phyloP scores from a whole-genome alignment of 2,888 invertebrate genomes.

The Luperina nickerlii region DNA sequence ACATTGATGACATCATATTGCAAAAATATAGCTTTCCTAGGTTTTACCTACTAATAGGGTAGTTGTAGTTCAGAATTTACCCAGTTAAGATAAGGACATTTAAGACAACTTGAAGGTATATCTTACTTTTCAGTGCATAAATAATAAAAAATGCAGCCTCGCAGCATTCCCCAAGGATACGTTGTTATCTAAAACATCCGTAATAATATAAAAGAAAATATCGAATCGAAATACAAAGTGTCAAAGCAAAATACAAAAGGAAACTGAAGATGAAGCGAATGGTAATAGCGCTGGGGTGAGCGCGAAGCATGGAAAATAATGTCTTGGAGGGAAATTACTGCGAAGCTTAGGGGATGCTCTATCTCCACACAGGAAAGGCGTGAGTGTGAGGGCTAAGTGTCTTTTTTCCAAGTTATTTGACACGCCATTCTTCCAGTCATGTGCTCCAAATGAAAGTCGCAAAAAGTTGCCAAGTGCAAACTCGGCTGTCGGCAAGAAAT shows the following conservation, averaged over 20 bases:
- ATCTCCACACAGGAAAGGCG: slow-evolving; percentile 74
- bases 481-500: slow-evolving; percentile 70
- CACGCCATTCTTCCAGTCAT: slow-evolving; percentile 73
- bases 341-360: slow-evolving; percentile 74
- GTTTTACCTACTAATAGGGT: neutral
- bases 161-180: slow-evolving; percentile 6
- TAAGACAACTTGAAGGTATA: neutral
- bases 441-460: slow-evolving; percentile 68
- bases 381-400: slow-evolving; percentile 83
- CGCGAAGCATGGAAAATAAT: slow-evolving; percentile 81
- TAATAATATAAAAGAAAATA: slow-evolving; percentile 61
- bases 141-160: slow-evolving; percentile 19
- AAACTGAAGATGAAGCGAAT: slow-evolving; percentile 70
- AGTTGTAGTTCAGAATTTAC: neutral
- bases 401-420: slow-evolving; percentile 86
- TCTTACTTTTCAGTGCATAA: neutral
- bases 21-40: neutral
- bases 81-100: neutral
- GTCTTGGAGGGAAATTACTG: slow-evolving; percentile 82
- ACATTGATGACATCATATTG: slow-evolving; percentile 11
- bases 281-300: slow-evolving; percentile 73
- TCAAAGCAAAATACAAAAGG: slow-evolving; percentile 71
- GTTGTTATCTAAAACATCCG: slow-evolving; percentile 50
- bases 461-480: slow-evolving; percentile 75
- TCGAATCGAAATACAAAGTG: slow-evolving; percentile 69